Evolutionary conservation across 2,797 vertebrate species (phyloP), one percentile per base, ranked within the genome.

Genomic region (Myripristis murdjan): DNA sequence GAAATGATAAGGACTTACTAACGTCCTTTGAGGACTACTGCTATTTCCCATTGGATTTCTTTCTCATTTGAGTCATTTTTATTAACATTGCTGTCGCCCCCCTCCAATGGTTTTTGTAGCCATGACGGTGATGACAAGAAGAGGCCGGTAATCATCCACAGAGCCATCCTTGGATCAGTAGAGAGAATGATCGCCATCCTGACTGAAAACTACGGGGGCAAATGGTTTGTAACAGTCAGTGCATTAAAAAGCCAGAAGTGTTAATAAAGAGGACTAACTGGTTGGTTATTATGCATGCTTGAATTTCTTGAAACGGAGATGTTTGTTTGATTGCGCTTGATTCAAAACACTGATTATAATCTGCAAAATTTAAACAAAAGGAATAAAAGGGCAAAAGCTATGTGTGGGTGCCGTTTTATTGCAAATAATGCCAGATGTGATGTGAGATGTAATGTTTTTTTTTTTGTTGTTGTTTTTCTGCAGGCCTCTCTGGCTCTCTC

Each of bases 111-210:
- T 12, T 55, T 55, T 75, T n/a, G 59, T 67, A 99, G 98, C 84
- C 95, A 95, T 22, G 97, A 99, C 64, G 96, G 97, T 23, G 96
- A 98, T 11, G 98, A 99, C 91, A 98, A 97, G 91, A 98, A 95
- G 44, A 95, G 95, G 63, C 98, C 98, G 4, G 97, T 99, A 79
- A 99, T 99, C 81, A 95, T 99, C 91, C 98, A 99, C 88, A 95
- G 97, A 78, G 98, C 98, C 44, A 97, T 99, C 81, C 82, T 99
- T 89, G 98, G 98, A 49, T 99, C 98, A 18, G 97, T 99, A 46
- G 98, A 99, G 89, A 95, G 98, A 83, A 99, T 99, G 98, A 98
- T 99, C 0, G 97, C 98, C 47, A 99, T 99, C 83, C 94, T 99
- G 60, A 98, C 97, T 0, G 98, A 99, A 87, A 99, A 97, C 95